Evolutionary conservation across 2,888 invertebrate genomes (phyloP).

Genomic region (Drosophila nr. perissopoda): DNA sequence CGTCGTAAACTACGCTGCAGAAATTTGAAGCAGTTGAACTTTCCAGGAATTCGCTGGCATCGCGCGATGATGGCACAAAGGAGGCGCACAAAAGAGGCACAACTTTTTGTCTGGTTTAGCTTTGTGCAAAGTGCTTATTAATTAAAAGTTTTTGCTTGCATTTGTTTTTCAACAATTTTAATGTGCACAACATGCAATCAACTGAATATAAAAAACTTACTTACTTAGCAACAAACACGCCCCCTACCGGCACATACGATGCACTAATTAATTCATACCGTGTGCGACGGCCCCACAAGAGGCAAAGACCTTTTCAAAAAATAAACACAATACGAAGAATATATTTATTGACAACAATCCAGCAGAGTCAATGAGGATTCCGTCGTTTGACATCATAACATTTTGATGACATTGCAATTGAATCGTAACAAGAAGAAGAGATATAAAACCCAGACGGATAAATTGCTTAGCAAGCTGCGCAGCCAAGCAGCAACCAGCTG

Average conservation of each 20-base stretch:
- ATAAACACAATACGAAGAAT: background rate
- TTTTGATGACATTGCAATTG: slow-evolving; percentile 53
- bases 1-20: slow-evolving; percentile 36
- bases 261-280: slow-evolving; percentile 27
- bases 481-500: slow-evolving; percentile 30
- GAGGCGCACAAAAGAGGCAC: slow-evolving; percentile 20
- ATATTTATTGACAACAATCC: slow-evolving; percentile 9
- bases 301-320: slow-evolving; percentile 40
- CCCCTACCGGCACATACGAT: slow-evolving; percentile 30
- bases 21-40: slow-evolving; percentile 73
- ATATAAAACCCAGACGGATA: slow-evolving; percentile 7
- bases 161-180: slow-evolving; percentile 34
- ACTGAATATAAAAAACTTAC: background rate
- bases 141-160: slow-evolving; percentile 55
- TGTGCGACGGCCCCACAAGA: slow-evolving; percentile 24
- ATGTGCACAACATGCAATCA: slow-evolving; percentile 29
- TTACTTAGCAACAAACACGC: slow-evolving; percentile 18
- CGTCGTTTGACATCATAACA: slow-evolving; percentile 32
- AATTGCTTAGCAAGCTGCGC: slow-evolving; percentile 27
- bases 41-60: slow-evolving; percentile 68
- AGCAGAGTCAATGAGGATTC: background rate
- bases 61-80: slow-evolving; percentile 39
- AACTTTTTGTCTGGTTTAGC: slow-evolving; percentile 27
- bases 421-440: slow-evolving; percentile 26
- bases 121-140: slow-evolving; percentile 38